Evolutionary conservation across 2,888 invertebrate genomes (phyloP).

Genomic region (Cephus runcator): DNA sequence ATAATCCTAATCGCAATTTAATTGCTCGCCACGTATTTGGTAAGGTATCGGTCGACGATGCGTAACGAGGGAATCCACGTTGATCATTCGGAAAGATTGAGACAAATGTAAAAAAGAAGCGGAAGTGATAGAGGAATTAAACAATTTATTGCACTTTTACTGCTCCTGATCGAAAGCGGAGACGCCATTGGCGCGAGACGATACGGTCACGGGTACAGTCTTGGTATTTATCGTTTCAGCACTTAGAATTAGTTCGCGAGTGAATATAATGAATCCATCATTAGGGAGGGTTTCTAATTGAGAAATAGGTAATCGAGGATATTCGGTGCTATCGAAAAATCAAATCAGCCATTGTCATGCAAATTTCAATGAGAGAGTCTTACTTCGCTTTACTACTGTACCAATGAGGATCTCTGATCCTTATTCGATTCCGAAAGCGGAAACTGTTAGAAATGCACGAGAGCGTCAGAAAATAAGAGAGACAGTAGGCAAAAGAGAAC

Average conservation of each 20-base stretch:
- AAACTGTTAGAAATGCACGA: not conserved
- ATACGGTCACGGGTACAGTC: not conserved
- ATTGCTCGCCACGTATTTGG: not conserved
- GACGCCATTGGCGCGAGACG: not conserved
- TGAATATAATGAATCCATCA: not conserved
- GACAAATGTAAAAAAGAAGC: not conserved
- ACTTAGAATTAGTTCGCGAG: not conserved
- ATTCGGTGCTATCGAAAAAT: not conserved
- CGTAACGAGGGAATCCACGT: not conserved
- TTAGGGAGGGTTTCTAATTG: not conserved
- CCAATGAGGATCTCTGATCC: not conserved
- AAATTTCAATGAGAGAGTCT: constrained; percentile 35
- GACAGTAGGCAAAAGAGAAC: not conserved
- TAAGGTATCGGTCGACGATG: not conserved
- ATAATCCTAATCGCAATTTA: not conserved
- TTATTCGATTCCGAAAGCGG: not conserved
- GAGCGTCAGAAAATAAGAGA: not conserved
- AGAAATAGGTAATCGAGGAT: not conserved
- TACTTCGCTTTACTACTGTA: not conserved
- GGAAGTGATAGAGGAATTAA: not conserved
- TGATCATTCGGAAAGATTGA: not conserved
- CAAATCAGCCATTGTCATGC: constrained; percentile 49
- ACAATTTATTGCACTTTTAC: not conserved
- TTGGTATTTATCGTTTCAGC: not conserved
- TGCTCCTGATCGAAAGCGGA: not conserved